A percentile compares a stretch with the other conserved stretches of the same genome.
These are phyloP conservation scores for Lytechinus pictus DNA, from an alignment of 35 echinoderm and acorn worm genomes.

Conservation along the genomic window DNA sequence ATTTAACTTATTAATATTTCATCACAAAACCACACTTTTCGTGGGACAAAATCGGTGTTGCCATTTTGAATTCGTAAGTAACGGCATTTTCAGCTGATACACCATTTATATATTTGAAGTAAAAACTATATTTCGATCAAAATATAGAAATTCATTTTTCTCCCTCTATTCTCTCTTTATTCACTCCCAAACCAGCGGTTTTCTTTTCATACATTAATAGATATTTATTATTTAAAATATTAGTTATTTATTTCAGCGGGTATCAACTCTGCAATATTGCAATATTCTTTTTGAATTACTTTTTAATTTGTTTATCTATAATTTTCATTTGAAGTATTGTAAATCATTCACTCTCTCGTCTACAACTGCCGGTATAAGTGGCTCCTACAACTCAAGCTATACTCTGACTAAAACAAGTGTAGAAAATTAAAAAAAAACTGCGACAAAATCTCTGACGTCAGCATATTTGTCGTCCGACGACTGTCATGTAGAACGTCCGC, in stretches of 20 bases:
- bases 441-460: too few relatives aligned
- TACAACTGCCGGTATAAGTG: too few relatives aligned
- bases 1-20: neutral
- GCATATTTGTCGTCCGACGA: too few relatives aligned
- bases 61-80: neutral
- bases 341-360: too few relatives aligned
- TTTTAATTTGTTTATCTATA: too few relatives aligned
- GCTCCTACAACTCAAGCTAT: too few relatives aligned
- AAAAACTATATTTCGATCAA: neutral
- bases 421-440: too few relatives aligned
- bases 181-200: neutral
- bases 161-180: neutral
- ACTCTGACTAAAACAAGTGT: too few relatives aligned
- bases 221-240: neutral
- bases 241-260: neutral
- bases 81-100: neutral
- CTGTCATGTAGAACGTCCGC: too few relatives aligned
- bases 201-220: neutral
- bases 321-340: too few relatives aligned
- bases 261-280: neutral
- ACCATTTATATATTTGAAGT: neutral
- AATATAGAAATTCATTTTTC: neutral
- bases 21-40: neutral
- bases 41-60: neutral
- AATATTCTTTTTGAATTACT: neutral